These are phyloP conservation scores for Colostygia pectinataria DNA, from an alignment of 2,888 invertebrate genomes.

Conservation along the genomic window DNA sequence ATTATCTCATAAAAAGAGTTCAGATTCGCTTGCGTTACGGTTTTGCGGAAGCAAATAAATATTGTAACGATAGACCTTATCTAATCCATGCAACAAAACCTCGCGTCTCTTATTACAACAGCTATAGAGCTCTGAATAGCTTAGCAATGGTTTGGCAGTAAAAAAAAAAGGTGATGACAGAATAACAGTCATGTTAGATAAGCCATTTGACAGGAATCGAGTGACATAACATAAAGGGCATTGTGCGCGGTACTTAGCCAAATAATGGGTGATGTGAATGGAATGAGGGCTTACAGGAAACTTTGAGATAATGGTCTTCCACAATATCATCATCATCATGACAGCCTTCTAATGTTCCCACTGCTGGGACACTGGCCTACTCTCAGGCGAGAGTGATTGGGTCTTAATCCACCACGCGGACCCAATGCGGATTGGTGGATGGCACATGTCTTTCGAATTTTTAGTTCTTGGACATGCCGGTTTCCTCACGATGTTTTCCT, in stretches of 20 bases:
- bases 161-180: constrained; percentile 17
- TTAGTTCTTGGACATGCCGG: too few species aligned
- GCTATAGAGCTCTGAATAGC: constrained; percentile 9
- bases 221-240: constrained; percentile 29
- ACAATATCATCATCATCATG: too few species aligned
- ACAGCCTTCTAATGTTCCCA: too few species aligned
- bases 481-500: too few species aligned
- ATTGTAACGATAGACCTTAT: constrained; percentile 3
- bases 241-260: constrained; percentile 21
- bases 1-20: background rate
- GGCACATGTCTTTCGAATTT: too few species aligned
- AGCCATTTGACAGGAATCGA: constrained; percentile 29
- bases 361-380: too few species aligned
- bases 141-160: background rate
- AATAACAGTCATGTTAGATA: constrained; percentile 33
- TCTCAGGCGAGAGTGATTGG: too few species aligned
- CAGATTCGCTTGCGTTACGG: background rate
- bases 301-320: constrained; percentile 2
- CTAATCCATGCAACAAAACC: background rate
- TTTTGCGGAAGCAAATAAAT: background rate
- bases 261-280: constrained; percentile 17
- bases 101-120: background rate
- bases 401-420: too few species aligned
- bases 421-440: too few species aligned
- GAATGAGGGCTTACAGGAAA: constrained; percentile 3